These are phyloP conservation scores for Darevskia nairensis DNA, from an alignment of 2,797 vertebrate genomes.

Conservation along the genomic window DNA sequence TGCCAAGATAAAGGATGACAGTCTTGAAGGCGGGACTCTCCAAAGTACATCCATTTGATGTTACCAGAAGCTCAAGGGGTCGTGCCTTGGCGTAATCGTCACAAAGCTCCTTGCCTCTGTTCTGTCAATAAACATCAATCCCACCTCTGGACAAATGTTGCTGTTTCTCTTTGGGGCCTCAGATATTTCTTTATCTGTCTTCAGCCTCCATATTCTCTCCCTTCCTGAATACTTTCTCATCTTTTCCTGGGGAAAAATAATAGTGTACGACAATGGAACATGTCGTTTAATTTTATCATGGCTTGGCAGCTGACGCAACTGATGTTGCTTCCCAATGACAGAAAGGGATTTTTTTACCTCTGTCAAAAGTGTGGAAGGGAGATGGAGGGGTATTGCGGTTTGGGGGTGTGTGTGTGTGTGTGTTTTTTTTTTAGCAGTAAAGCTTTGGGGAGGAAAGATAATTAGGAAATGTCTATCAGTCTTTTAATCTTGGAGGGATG, in stretches of 20 bases:
- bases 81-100: slow-evolving; percentile 62
- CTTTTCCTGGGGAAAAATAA: slow-evolving; percentile 5
- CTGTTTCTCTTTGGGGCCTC: slow-evolving; percentile 12
- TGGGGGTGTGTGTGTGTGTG: too few species aligned
- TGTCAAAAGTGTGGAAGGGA: slow-evolving; percentile 33
- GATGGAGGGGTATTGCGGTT: background rate
- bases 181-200: slow-evolving; percentile 22
- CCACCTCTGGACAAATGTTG: slow-evolving; percentile 16
- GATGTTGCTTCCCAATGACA: slow-evolving; percentile 20
- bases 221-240: slow-evolving; percentile 34
- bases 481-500: slow-evolving; percentile 15
- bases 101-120: slow-evolving; percentile 60
- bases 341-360: slow-evolving; percentile 24
- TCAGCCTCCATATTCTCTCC: background rate
- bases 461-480: slow-evolving; percentile 48
- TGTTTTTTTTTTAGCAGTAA: slow-evolving; percentile 30
- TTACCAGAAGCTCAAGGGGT: slow-evolving; percentile 77
- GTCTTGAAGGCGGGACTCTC: slow-evolving; percentile 77
- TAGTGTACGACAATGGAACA: slow-evolving; percentile 13
- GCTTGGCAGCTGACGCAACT: slow-evolving; percentile 46
- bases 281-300: slow-evolving; percentile 42
- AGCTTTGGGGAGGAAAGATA: slow-evolving; percentile 32
- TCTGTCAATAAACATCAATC: slow-evolving; percentile 66
- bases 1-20: slow-evolving; percentile 90
- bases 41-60: slow-evolving; percentile 79